Base-by-base conservation (phyloP, 2,888 invertebrate species). In the Papilio protenor region DNA sequence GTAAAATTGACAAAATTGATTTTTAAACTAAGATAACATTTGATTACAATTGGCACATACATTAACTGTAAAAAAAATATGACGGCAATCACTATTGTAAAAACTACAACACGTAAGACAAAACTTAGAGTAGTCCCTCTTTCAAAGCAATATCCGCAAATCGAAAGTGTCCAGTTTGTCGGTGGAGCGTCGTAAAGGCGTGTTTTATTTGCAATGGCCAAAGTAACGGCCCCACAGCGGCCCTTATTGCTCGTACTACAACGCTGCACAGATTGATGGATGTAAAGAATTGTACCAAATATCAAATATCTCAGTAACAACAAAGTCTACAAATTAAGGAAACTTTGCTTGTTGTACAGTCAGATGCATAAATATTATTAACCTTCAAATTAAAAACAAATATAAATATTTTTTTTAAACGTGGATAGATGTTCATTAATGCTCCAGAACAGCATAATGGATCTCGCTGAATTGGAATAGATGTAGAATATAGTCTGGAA, bases 181-280 rank as follows among this genome's bases (percentile, higher is more conserved):
- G 75, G 80, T 77, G 80, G 80, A 69, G 21, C 73, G 83, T 87
- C 87, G 88, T 88, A 87, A 90, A 88, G 83, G 86, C 83, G 87
- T 89, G 86, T 89, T 89, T 90, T 90, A 88, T 89, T 84, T 85
- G 83, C 84, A 83, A 85, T 83, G 87, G 90, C 86, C 87, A 84
- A 82, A 84, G 84, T 83, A 83, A 87, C 86, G 82, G 86, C 82
- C 85, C 91, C 87, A 89, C 75, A 21, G 88, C 77, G 90, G 78
- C 84, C 85, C 87, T 90, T 89, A 83, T 69, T 80, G 81, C 77
- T 81, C 83, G 83, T 85, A 83, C 81, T 81, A 61, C 61, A 27
- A 0, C 61, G 73, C 74, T 57, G 61, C 59, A 27, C 69, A 6
- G 70, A 78, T 74, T 75, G 75, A 80, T 73, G 33, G 57, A 73